Evolutionary conservation across 2,797 vertebrate species (phyloP).

Genomic region (Leontocebus nigricollis): DNA sequence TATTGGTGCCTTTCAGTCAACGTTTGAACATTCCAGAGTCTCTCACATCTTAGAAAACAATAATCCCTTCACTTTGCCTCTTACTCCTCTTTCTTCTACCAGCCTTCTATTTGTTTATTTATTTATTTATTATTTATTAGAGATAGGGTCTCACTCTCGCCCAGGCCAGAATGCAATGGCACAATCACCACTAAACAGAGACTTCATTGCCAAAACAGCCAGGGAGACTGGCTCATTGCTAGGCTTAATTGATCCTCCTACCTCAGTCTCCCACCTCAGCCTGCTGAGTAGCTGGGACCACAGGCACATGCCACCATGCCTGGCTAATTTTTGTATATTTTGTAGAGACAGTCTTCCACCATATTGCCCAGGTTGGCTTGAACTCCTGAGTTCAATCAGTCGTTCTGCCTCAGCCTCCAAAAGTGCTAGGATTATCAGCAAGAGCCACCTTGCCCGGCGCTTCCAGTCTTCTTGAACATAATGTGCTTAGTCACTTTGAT

Average conservation of each 20-base stretch:
- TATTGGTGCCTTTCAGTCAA: neutral
- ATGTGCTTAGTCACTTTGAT: rapidly evolving
- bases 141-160: neutral
- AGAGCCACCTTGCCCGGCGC: neutral
- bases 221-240: neutral
- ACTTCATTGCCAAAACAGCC: too few species aligned
- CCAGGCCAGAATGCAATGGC: neutral
- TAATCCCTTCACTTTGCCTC: neutral
- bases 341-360: neutral
- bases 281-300: neutral
- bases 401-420: neutral
- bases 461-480: neutral
- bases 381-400: neutral
- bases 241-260: neutral
- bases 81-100: neutral
- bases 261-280: neutral
- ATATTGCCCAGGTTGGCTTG: neutral
- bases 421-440: neutral
- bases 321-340: neutral
- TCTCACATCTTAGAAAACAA: neutral
- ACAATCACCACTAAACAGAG: neutral
- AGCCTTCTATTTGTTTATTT: neutral
- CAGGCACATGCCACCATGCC: neutral
- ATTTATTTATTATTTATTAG: too few species aligned
- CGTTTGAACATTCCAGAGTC: neutral